Evolutionary conservation across 2,113 vertebrate species (phyloP).

Genomic region (Corapipo altera): DNA sequence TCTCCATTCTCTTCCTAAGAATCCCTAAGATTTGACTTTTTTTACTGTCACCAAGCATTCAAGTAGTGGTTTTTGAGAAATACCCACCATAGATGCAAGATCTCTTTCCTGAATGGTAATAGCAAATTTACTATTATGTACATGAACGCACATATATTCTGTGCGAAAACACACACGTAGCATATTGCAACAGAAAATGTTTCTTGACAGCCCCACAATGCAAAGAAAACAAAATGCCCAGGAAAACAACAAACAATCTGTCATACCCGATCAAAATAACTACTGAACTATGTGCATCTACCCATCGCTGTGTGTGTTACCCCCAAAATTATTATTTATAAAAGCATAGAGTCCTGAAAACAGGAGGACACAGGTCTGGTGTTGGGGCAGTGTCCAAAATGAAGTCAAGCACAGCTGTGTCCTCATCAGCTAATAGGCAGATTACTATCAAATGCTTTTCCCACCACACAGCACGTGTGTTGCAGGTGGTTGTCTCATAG

Average conservation of each 20-base stretch:
- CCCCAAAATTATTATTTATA: neutral
- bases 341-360: neutral
- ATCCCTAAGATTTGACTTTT: neutral
- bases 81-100: neutral
- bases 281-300: neutral
- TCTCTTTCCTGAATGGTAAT: neutral
- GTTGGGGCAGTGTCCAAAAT: neutral
- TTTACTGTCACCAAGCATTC: neutral
- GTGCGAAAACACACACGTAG: neutral
- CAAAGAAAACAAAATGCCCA: neutral
- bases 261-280: neutral
- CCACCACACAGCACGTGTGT: neutral
- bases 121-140: neutral
- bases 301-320: accelerated
- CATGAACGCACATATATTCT: accelerated
- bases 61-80: neutral
- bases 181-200: neutral
- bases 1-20: neutral
- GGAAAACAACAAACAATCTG: neutral
- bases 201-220: neutral
- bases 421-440: neutral
- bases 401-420: neutral
- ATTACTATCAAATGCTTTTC: neutral
- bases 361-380: neutral
- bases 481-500: accelerated